Conservation (phyloP, 1,140 invertebrate species). For the Idris sp. region DNA sequence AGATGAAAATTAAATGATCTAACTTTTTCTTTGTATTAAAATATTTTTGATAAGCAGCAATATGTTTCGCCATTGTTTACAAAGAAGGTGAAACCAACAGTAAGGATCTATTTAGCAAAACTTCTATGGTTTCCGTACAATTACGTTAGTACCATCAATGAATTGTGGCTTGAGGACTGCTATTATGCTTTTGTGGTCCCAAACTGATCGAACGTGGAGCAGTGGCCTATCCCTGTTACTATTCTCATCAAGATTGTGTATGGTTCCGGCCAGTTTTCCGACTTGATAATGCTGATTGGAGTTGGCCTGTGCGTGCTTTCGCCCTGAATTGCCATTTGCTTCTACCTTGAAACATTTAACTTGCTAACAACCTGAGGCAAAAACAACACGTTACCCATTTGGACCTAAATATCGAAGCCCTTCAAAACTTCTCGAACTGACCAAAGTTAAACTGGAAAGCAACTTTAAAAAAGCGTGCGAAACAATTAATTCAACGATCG, state of each 20-base stretch:
- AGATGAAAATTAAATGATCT: too few species aligned
- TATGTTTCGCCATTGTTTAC: conserved; percentile 12
- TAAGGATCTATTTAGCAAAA: conserved; percentile 56
- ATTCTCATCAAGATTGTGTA: conserved; percentile 64
- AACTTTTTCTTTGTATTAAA: too few species aligned
- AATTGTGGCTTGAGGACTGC: conserved; percentile 57
- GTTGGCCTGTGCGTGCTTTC: conserved; percentile 63
- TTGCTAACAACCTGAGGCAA: conserved; percentile 28
- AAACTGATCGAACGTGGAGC: conserved; percentile 54
- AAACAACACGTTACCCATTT: conserved; percentile 25
- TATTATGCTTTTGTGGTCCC: conserved; percentile 68
- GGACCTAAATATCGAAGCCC: conserved; percentile 6
- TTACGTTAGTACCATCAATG: conserved; percentile 68
- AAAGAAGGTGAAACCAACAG: conserved; percentile 35
- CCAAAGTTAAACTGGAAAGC: background rate
- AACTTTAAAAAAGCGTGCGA: background rate
- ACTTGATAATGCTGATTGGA: conserved; percentile 75
- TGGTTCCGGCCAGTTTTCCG: conserved; percentile 12
- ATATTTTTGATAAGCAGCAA: too few species aligned
- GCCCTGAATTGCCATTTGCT: conserved; percentile 50
- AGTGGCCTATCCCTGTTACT: conserved; percentile 45
- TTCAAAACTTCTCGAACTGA: conserved; percentile 2
- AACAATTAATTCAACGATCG: background rate
- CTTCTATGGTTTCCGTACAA: conserved; percentile 60
- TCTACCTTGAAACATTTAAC: conserved; percentile 44